Conservation (phyloP, 2,797 vertebrate genomes). For the Myioborus miniatus region DNA sequence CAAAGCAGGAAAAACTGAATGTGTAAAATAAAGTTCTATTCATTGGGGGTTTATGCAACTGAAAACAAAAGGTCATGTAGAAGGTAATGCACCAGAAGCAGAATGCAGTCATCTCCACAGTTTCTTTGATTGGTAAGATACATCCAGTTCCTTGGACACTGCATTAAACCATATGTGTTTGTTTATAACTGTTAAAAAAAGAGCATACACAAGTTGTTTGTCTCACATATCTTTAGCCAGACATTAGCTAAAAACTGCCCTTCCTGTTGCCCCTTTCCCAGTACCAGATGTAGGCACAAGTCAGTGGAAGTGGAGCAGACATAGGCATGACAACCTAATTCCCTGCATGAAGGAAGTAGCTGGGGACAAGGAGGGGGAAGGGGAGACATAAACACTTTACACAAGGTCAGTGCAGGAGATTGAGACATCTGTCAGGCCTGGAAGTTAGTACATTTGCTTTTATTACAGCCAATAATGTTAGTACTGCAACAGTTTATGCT, state of each 20-base stretch:
- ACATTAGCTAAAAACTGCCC: conserved; percentile 40
- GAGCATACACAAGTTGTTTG: conserved; percentile 27
- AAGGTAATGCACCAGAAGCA: neutral
- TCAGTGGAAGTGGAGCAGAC: conserved; percentile 59
- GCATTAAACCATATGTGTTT: conserved; percentile 32
- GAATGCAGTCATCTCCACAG: neutral
- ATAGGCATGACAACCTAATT: conserved; percentile 59
- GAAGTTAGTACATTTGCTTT: conserved; percentile 44
- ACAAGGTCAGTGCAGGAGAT: conserved; percentile 56
- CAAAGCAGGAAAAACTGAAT: neutral
- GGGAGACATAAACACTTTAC: conserved; percentile 16
- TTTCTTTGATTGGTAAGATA: neutral
- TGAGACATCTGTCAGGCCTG: conserved; percentile 55
- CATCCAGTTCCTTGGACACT: neutral
- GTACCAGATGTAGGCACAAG: conserved; percentile 36
- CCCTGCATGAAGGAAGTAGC: neutral
- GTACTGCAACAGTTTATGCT: conserved; percentile 38
- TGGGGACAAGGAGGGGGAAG: neutral
- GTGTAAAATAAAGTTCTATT: neutral
- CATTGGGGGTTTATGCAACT: neutral
- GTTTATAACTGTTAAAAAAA: conserved; percentile 11
- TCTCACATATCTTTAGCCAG: conserved; percentile 20
- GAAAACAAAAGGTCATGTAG: neutral
- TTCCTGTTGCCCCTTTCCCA: conserved; percentile 60
- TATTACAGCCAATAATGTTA: conserved; percentile 24